Conservation (phyloP, 2,888 invertebrate genomes). For the Tetranychus truncatus region DNA sequence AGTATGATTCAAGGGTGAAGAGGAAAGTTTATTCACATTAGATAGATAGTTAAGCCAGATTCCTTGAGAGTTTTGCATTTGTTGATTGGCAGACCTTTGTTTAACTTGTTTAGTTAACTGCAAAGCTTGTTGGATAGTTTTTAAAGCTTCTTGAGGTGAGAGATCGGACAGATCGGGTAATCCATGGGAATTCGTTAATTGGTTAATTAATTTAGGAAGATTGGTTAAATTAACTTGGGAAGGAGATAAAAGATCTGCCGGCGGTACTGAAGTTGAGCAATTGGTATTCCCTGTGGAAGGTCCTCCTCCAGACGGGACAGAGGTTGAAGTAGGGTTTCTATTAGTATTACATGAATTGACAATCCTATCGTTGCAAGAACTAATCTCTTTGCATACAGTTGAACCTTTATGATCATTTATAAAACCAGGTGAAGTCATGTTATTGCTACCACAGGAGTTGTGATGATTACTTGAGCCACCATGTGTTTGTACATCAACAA, state of each 20-base stretch:
- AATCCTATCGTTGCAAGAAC: background rate
- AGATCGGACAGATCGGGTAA: slow-evolving; percentile 40
- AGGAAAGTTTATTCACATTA: slow-evolving; percentile 6
- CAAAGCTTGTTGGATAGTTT: slow-evolving; percentile 39
- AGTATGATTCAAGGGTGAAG: slow-evolving; percentile 4
- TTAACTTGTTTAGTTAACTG: slow-evolving; percentile 31
- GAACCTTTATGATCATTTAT: background rate
- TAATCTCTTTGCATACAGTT: background rate
- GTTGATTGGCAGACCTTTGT: slow-evolving; percentile 9
- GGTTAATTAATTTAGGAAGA: slow-evolving; percentile 34
- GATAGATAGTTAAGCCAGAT: background rate
- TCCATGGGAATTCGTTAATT: slow-evolving; percentile 27
- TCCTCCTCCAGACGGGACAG: background rate
- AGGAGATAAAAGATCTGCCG: slow-evolving; percentile 17
- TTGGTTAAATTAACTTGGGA: slow-evolving; percentile 35
- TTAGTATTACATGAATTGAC: background rate
- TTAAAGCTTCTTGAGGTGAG: slow-evolving; percentile 40
- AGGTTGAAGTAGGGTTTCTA: background rate
- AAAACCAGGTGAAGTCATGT: background rate
- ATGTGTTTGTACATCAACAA: background rate
- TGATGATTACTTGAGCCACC: background rate
- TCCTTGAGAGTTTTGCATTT: background rate
- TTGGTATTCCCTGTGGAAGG: background rate
- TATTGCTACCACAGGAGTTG: background rate
- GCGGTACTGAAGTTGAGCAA: background rate